Conservation (phyloP, 2,113 vertebrate genomes). For the Campylomormyrus numenius region DNA sequence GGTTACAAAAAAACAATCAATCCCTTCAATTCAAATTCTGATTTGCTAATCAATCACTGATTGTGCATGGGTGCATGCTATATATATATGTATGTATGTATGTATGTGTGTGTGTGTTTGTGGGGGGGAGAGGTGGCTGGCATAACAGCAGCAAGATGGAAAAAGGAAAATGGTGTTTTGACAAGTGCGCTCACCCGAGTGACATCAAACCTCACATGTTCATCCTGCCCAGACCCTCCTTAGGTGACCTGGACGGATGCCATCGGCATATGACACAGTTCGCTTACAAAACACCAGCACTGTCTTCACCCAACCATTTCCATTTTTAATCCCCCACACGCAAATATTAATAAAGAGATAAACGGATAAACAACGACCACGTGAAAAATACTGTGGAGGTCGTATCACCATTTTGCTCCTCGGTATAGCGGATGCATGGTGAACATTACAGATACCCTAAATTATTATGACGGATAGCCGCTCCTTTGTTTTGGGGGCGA, state of each 20-base stretch:
- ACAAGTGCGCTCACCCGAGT: background rate
- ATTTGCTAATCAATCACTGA: background rate
- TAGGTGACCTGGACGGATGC: background rate
- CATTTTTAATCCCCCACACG: background rate
- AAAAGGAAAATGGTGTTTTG: background rate
- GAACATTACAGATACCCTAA: background rate
- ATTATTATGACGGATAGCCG: background rate
- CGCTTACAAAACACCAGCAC: background rate
- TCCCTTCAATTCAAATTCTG: background rate
- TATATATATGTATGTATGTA: background rate
- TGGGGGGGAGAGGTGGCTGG: background rate
- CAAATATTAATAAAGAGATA: background rate
- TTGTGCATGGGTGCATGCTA: too few species aligned
- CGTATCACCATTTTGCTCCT: background rate
- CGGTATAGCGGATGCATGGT: background rate
- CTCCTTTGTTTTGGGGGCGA: slow-evolving; percentile 1
- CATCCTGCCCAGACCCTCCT: background rate
- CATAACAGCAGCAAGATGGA: background rate
- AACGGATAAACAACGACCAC: background rate
- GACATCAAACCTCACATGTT: background rate
- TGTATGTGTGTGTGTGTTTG: background rate
- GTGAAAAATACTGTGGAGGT: background rate
- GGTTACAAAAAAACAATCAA: background rate
- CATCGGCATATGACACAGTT: background rate
- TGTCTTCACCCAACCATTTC: background rate